Evolutionary conservation across 1,140 invertebrate genomes (phyloP).

Genomic region (Colletes latitarsis): DNA sequence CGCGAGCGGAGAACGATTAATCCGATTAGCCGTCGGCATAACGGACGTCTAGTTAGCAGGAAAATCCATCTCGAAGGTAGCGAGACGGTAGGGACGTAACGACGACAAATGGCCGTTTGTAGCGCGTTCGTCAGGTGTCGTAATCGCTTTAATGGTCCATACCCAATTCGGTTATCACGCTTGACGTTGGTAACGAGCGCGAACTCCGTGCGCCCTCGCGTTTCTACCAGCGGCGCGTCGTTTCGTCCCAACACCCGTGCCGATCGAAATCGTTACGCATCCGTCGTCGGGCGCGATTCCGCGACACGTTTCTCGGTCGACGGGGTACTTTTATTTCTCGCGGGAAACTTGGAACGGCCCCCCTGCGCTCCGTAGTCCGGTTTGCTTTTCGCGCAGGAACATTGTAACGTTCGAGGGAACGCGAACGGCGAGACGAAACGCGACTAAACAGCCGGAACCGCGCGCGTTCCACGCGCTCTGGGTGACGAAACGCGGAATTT

Average conservation of each 20-base stretch:
- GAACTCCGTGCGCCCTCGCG: constrained; percentile 3
- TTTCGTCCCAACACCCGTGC: background rate
- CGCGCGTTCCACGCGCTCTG: too few relatives aligned
- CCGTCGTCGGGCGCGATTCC: background rate
- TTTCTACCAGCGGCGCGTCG: background rate
- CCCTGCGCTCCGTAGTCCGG: too few relatives aligned
- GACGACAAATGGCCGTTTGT: constrained; percentile 61
- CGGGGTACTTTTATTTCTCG: too few relatives aligned
- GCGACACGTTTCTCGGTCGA: background rate
- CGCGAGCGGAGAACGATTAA: constrained; percentile 23
- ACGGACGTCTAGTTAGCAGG: constrained; percentile 36
- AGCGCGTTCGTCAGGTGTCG: constrained; percentile 58
- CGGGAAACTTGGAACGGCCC: too few relatives aligned
- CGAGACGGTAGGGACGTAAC: constrained; percentile 53
- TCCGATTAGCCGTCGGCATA: constrained; percentile 21
- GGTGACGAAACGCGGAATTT: too few relatives aligned
- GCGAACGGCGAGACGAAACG: too few relatives aligned
- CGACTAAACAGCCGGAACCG: too few relatives aligned
- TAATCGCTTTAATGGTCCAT: constrained; percentile 65
- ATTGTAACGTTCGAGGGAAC: too few relatives aligned
- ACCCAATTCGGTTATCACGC: constrained; percentile 63
- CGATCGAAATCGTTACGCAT: constrained; percentile 12
- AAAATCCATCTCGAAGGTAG: constrained; percentile 48
- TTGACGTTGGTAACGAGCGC: constrained; percentile 47
- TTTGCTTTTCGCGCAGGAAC: too few relatives aligned